These are phyloP conservation scores for Tetheella fluctuosa DNA, from an alignment of 2,888 invertebrate genomes.

Conservation along the genomic window DNA sequence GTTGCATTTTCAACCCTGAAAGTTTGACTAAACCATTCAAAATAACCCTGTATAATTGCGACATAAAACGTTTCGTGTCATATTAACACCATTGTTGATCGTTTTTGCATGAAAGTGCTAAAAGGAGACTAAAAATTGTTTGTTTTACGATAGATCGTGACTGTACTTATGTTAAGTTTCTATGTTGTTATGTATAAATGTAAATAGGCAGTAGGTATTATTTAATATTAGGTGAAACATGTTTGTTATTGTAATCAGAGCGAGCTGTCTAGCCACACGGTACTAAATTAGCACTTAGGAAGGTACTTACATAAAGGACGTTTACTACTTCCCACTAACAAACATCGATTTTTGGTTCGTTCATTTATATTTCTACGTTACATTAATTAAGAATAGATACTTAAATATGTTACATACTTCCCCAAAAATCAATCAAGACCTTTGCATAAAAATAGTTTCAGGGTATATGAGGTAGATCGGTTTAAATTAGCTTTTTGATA, in stretches of 20 bases:
- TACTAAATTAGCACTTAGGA: not conserved
- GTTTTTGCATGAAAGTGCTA: conserved; percentile 63
- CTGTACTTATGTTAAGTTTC: conserved; percentile 9
- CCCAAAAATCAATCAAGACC: too few species aligned
- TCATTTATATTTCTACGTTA: too few species aligned
- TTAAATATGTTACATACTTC: too few species aligned
- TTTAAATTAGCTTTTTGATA: too few species aligned
- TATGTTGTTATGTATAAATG: not conserved
- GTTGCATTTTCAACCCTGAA: too few species aligned
- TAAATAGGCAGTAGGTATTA: conserved; percentile 9
- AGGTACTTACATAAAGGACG: not conserved
- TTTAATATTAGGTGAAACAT: not conserved
- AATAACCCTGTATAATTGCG: too few species aligned
- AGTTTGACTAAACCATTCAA: too few species aligned
- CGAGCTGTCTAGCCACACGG: not conserved
- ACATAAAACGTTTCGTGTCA: conserved; percentile 38
- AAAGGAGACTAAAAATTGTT: conserved; percentile 24
- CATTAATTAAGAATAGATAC: too few species aligned
- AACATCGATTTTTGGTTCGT: not conserved
- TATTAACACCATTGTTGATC: conserved; percentile 46
- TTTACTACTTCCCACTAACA: conserved; percentile 7
- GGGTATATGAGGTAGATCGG: too few species aligned
- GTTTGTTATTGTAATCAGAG: conserved; percentile 8
- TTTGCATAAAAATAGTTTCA: too few species aligned
- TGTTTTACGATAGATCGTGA: conserved; percentile 22